Evolutionary conservation across 2,888 invertebrate species (phyloP).

Genomic region (Parasteatoda lunata): DNA sequence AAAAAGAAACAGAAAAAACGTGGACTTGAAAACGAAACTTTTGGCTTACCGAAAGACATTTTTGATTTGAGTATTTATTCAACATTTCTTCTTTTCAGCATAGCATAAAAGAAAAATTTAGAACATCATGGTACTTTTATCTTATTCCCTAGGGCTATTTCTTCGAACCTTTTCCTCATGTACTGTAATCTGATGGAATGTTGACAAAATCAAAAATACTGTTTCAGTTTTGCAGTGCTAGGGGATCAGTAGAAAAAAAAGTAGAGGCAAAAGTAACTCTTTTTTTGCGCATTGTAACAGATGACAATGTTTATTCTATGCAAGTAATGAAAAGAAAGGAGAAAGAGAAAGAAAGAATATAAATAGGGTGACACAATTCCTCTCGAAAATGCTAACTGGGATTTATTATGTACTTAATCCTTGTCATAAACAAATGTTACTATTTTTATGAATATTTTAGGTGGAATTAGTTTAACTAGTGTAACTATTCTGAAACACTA

Average conservation of each 20-base stretch:
- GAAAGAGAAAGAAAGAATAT: neutral
- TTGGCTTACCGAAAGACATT: neutral
- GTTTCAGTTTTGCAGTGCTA: conserved; percentile 21
- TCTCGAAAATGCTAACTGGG: conserved; percentile 5
- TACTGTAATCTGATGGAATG: conserved; percentile 34
- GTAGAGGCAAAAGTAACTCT: neutral
- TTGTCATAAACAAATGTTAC: neutral
- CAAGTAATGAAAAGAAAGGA: neutral
- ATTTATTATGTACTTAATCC: conserved; percentile 2
- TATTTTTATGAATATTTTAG: neutral
- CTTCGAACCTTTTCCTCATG: conserved; percentile 11
- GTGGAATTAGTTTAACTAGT: too few relatives aligned
- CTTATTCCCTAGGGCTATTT: conserved; percentile 16
- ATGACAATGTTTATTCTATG: conserved; percentile 22
- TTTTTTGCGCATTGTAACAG: conserved; percentile 12
- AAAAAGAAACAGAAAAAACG: too few relatives aligned
- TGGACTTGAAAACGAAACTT: neutral
- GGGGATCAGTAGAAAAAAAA: neutral
- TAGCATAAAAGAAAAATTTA: conserved; percentile 21
- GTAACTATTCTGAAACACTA: too few relatives aligned
- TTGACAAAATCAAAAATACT: conserved; percentile 26
- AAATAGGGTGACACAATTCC: conserved; percentile 25
- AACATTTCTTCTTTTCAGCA: neutral
- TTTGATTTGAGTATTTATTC: neutral
- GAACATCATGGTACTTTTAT: conserved; percentile 37